Evolutionary conservation across 1,140 invertebrate genomes (phyloP).

Genomic region (Drosophila tsacasi): DNA sequence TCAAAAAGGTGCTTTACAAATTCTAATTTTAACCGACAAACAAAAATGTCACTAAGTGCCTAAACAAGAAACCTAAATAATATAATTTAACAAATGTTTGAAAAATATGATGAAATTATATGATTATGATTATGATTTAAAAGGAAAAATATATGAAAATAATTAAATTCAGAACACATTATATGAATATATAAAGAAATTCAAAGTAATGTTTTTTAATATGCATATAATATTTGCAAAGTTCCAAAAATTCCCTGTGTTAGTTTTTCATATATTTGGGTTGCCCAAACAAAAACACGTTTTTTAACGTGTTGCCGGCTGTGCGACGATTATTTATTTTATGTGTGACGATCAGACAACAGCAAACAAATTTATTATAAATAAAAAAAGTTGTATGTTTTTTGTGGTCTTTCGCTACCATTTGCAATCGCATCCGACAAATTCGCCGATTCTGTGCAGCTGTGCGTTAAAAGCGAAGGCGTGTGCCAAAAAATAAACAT

Average conservation of each 20-base stretch:
- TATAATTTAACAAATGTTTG: conserved; percentile 1
- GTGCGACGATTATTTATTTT: conserved; percentile 8
- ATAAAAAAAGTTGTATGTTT: conserved; percentile 32
- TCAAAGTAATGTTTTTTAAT: too few species aligned
- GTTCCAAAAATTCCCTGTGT: background rate
- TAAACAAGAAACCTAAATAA: background rate
- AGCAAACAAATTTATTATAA: conserved; percentile 51
- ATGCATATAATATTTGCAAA: background rate
- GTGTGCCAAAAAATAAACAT: conserved; percentile 59
- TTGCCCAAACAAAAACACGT: conserved; percentile 2
- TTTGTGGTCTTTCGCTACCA: conserved; percentile 9
- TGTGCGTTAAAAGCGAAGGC: conserved; percentile 42
- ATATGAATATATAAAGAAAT: background rate
- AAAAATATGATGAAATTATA: too few species aligned
- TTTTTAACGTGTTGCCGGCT: conserved; percentile 5
- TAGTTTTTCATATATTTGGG: background rate
- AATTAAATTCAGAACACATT: background rate
- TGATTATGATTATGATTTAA: too few species aligned
- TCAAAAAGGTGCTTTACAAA: conserved; percentile 11
- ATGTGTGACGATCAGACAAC: conserved; percentile 30
- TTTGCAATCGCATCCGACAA: conserved; percentile 44
- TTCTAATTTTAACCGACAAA: background rate
- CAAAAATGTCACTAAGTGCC: background rate
- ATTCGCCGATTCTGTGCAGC: conserved; percentile 37
- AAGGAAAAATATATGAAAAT: background rate